phyloP scores from a whole-genome alignment of 2,113 vertebrate genomes.

The Tichodroma muraria region DNA sequence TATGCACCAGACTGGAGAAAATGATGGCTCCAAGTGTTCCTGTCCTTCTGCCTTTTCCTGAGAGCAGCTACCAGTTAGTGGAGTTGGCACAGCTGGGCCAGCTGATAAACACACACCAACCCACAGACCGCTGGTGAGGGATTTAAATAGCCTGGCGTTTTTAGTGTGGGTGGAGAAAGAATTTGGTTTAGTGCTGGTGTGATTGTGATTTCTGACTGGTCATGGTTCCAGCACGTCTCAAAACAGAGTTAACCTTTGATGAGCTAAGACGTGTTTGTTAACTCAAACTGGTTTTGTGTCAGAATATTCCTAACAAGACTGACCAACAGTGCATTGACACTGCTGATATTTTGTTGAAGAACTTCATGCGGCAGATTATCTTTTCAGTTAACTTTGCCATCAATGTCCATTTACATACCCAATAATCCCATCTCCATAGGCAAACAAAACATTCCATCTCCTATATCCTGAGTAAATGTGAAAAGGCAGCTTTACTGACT shows the following conservation, averaged over 20 bases:
- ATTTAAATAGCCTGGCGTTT: not conserved
- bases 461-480: not conserved
- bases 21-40: not conserved
- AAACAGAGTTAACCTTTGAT: not conserved
- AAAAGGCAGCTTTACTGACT: conserved; percentile 24
- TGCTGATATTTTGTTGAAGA: not conserved
- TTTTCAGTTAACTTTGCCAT: conserved; percentile 3
- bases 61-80: not conserved
- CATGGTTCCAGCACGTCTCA: not conserved
- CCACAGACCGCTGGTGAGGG: not conserved
- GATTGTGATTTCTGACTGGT: not conserved
- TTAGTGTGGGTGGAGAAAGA: not conserved
- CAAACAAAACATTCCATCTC: not conserved
- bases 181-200: not conserved
- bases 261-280: not conserved
- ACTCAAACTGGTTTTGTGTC: not conserved
- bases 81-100: not conserved
- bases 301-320: not conserved
- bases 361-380: not conserved
- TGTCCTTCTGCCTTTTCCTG: not conserved
- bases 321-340: not conserved
- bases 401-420: not conserved
- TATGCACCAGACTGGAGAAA: not conserved
- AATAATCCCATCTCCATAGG: not conserved
- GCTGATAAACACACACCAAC: not conserved